Conservation (phyloP, 2,797 vertebrate species). For the Acanthis flammea region DNA sequence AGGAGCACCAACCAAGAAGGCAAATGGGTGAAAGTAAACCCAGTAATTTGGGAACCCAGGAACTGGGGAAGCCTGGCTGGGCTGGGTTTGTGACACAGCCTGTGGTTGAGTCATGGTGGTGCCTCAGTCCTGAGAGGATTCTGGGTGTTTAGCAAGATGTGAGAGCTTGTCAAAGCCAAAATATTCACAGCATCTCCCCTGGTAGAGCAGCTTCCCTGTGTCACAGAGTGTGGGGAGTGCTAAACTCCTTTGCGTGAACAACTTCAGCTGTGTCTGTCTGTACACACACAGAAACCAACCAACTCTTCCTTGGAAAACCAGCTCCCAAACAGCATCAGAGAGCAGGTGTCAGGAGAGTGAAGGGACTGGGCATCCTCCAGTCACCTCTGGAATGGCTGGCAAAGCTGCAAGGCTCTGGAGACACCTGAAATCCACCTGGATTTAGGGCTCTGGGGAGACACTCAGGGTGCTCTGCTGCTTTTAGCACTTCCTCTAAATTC, state of each 20-base stretch:
- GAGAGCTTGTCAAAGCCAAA: neutral
- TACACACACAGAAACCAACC: neutral
- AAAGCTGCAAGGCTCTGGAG: neutral
- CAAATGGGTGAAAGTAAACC: neutral
- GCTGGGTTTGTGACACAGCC: neutral
- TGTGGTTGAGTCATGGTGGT: neutral
- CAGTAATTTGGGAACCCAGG: neutral
- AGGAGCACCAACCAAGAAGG: neutral
- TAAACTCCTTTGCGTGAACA: neutral
- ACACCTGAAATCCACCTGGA: neutral
- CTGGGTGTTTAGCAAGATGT: neutral
- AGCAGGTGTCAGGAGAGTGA: neutral
- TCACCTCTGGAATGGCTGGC: neutral
- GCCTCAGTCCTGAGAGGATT: neutral
- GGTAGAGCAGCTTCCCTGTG: neutral
- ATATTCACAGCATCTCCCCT: neutral
- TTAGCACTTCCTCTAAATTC: neutral
- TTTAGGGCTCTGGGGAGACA: neutral
- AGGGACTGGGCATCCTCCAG: neutral
- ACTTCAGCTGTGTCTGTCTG: neutral
- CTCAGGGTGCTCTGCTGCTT: neutral
- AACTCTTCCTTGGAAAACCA: neutral
- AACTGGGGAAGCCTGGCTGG: neutral
- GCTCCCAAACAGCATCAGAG: neutral
- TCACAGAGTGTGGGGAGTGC: neutral